Conservation (phyloP, 2,113 vertebrate genomes). For the Turdus rufiventris region DNA sequence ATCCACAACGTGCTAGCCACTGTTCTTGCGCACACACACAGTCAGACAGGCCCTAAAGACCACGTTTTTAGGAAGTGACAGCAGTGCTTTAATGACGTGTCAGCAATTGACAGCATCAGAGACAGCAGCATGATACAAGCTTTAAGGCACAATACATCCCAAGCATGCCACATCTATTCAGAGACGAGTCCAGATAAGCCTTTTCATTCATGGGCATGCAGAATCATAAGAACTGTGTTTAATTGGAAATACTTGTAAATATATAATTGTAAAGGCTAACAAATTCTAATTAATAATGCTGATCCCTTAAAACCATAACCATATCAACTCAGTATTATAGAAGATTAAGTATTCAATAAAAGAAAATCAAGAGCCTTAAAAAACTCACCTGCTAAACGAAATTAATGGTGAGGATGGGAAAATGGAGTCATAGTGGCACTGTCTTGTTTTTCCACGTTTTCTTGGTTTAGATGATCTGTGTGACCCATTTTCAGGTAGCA, state of each 20-base stretch:
- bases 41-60: constrained; percentile 17
- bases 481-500: neutral
- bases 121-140: neutral
- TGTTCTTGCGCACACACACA: neutral
- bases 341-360: neutral
- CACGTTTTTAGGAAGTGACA: neutral
- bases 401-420: neutral
- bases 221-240: neutral
- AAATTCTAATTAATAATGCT: neutral
- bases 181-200: neutral
- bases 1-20: constrained; percentile 1
- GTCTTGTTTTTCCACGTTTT: neutral
- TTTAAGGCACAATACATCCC: neutral
- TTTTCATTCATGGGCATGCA: neutral
- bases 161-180: neutral
- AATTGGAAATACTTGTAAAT: neutral
- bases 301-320: neutral
- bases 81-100: constrained; percentile 6
- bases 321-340: neutral
- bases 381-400: neutral
- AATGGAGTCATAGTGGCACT: neutral
- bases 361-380: neutral
- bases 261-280: neutral
- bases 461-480: neutral
- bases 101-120: neutral